Evolutionary conservation across 2,113 vertebrate species (phyloP).

Genomic region (Jacana jacana): DNA sequence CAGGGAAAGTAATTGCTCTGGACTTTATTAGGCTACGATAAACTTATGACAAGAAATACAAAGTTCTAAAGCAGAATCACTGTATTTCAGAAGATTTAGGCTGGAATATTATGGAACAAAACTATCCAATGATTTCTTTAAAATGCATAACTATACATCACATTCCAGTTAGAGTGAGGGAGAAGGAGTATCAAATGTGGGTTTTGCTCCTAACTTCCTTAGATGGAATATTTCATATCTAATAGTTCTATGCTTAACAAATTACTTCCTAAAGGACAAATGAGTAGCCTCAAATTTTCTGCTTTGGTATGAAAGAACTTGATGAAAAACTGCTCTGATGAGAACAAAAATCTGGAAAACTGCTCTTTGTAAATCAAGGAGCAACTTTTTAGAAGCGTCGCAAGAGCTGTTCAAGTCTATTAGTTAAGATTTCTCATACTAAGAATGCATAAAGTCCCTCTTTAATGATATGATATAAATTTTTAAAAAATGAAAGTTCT

Average conservation of each 20-base stretch:
- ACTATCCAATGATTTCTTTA: background rate
- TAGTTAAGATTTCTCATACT: background rate
- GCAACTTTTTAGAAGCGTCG: background rate
- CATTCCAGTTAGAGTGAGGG: background rate
- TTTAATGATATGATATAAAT: background rate
- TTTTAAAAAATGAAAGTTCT: background rate
- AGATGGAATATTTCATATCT: background rate
- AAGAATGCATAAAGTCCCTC: background rate
- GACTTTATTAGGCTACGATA: conserved; percentile 30
- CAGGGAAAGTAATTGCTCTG: conserved; percentile 32
- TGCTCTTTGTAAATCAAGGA: conserved; percentile 2
- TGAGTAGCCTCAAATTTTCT: background rate
- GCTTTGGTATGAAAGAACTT: conserved; percentile 1
- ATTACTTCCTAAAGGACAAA: conserved; percentile 16
- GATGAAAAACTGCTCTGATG: conserved; percentile 4
- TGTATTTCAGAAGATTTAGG: conserved; percentile 5
- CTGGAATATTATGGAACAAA: background rate
- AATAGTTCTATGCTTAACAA: background rate
- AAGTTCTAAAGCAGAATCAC: background rate
- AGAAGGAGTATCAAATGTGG: background rate
- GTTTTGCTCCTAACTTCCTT: background rate
- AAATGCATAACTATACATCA: background rate
- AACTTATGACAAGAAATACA: conserved; percentile 30
- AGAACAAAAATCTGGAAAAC: conserved; percentile 29
- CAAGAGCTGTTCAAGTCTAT: background rate